Base-by-base conservation (phyloP, 2,797 vertebrate genomes). In the Xenops minutus region DNA sequence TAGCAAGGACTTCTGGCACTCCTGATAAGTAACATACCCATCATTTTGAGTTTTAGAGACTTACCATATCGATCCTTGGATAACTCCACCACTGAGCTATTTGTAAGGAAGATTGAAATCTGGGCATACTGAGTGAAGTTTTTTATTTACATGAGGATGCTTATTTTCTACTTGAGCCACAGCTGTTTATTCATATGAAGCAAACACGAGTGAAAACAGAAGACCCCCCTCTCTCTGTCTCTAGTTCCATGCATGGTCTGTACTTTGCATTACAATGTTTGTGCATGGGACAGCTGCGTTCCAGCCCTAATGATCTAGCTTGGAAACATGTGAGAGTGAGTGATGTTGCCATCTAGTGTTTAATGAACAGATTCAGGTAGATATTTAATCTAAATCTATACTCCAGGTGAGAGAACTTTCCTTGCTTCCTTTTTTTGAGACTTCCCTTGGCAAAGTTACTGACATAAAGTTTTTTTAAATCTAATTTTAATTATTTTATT, bases 341-440 rank as follows among this genome's bases (percentile, higher is more conserved):
- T 82, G 77, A 59, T 80, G 75, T 89, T 96, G 95, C 95, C 94
- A 94, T 88, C 92, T 96, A 92, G 93, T 78, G 94, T 74, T 79
- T 75, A 52, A 71, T 30, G 74, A 89, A 44, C 46, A 71, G 30
- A 73, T 34, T 20, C n/a, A 66, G 62, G 55, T 37, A 72, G 55
- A 43, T 49, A 51, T n/a, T 49, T n/a, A 26, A 27, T 19, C 29
- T 59, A 32, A 52, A 46, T 27, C 4, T 37, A 4, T 37, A 4
- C 11, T 26, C 21, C 32, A 81, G 43, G 59, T 43, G 19, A 80
- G 68, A 48, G 48, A 61, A 36, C 49, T 68, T 77, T 67, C 48
- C 37, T 80, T 92, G 27, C 68, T 89, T 64, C 27, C 21, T 10
- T 83, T 52, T 23, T 49, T 26, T 48, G 48, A 79, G 29, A 37